These are phyloP conservation scores for Caenorhabditis briggsae DNA, from an alignment of 1,140 invertebrate species.

Conservation along the genomic window DNA sequence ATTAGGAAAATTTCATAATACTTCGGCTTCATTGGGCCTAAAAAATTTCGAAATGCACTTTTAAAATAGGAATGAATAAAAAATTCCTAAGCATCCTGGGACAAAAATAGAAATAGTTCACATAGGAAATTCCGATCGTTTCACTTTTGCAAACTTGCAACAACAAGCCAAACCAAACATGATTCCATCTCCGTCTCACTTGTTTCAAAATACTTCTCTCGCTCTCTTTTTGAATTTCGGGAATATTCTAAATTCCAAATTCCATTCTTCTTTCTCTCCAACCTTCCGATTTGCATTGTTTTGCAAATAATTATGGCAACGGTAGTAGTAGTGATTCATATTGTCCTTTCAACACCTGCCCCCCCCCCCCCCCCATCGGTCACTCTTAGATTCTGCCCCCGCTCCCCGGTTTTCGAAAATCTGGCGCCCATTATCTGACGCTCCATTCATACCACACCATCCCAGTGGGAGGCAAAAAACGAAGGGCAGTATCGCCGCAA, in stretches of 20 bases:
- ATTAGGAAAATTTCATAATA: no score
- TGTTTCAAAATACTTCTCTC: no score
- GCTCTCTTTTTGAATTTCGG: constrained; percentile 2
- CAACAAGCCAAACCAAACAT: neutral
- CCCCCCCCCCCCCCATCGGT: neutral
- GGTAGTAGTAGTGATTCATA: constrained; percentile 44
- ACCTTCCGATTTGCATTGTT: constrained; percentile 17
- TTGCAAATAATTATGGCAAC: constrained; percentile 51
- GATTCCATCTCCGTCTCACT: no score
- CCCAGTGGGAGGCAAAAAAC: constrained; percentile 27
- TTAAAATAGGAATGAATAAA: no score
- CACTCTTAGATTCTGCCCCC: neutral
- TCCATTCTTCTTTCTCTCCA: neutral
- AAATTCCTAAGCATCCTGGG: no score
- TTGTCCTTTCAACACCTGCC: constrained; percentile 46
- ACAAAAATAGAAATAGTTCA: no score
- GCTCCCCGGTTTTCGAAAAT: constrained; percentile 1
- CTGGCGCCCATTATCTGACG: constrained; percentile 15
- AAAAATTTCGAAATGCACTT: no score
- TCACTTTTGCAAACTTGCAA: neutral
- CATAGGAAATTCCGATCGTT: no score
- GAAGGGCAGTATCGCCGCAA: neutral
- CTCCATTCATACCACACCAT: neutral
- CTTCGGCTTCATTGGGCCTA: no score
- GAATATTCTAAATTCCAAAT: neutral